phyloP scores from a whole-genome alignment of 1,140 invertebrate genomes.

The Drosophila triauraria region DNA sequence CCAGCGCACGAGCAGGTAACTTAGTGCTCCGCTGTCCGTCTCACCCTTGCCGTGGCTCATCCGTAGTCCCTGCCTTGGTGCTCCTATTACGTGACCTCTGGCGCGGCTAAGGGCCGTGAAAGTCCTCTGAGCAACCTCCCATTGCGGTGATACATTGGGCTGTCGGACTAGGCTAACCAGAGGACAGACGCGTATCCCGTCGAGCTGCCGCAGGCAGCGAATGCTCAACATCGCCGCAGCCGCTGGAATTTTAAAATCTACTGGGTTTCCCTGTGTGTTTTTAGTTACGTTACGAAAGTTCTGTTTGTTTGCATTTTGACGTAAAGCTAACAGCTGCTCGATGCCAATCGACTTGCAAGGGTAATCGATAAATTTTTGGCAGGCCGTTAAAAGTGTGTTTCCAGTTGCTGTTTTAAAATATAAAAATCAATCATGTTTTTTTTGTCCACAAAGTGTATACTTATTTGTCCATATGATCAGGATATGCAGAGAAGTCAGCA shows the following conservation, averaged over 20 bases:
- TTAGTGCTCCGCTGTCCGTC: constrained; percentile 16
- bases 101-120: constrained; percentile 21
- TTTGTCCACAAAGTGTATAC: too few species aligned
- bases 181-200: background rate
- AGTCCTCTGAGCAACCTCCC: background rate
- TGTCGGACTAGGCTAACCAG: background rate
- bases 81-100: constrained; percentile 24
- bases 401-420: background rate
- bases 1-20: constrained; percentile 47
- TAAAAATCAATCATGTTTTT: background rate
- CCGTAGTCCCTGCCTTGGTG: background rate
- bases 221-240: constrained; percentile 23
- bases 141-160: background rate
- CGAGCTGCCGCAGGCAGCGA: constrained; percentile 15
- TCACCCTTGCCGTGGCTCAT: constrained; percentile 54
- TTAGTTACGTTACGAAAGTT: constrained; percentile 18
- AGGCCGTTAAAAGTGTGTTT: too few species aligned
- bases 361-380: constrained; percentile 2
- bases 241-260: constrained; percentile 5
- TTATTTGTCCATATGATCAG: too few species aligned
- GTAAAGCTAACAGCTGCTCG: constrained; percentile 27
- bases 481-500: too few species aligned
- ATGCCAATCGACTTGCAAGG: background rate
- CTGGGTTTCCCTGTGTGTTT: constrained; percentile 6
- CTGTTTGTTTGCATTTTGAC: constrained; percentile 40